Evolutionary conservation across 2,113 vertebrate species (phyloP), one percentile per base, ranked within the genome.

Genomic region (Pseudonaja textilis): DNA sequence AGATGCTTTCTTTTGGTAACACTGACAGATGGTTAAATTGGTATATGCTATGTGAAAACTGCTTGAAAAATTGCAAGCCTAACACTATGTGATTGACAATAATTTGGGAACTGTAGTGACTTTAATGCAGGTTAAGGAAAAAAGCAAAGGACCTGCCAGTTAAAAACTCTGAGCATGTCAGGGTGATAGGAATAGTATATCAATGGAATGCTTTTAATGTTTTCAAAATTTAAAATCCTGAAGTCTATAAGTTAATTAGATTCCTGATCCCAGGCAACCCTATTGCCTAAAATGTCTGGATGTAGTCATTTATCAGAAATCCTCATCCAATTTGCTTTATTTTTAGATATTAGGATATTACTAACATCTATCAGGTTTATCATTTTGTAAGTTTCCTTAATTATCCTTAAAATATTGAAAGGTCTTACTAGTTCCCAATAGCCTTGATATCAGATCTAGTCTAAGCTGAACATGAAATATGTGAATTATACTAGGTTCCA

Each of bases 1-100:
- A 92, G 86, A 90, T 47, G 0, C 42, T 95, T 91, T 91, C 55
- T 92, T 93, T 91, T 9, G 88, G 92, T 91, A 88, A 69, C 69
- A 93, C 3, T 69, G 89, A 92, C 45, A 92, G 29, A 57, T 87
- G 3, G 57, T 94, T 96, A 55, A 94, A 96, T 93, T 2, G 92
- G 7, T 89, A 20, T 16, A 93, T 42, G 3, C 20, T 90, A 3
- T 57, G 87, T 93, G 45, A 55, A 95, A 95, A 14, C 1, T 0
- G 10, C 1, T 91, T 95, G n/a, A 93, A 93, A 92, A 94, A 6
- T 3, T 85, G 94, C 47, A 87, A 90, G 0, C 3, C 1, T 93
- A 89, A 89, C 86, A 64, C 47, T 47, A 61, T 93, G 56, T 89
- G n/a, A 85, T 89, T 91, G 90, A 91, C 74, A 93, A 93, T 91